phyloP scores from a whole-genome alignment of 2,113 vertebrate species.

The Excalfactoria chinensis region DNA sequence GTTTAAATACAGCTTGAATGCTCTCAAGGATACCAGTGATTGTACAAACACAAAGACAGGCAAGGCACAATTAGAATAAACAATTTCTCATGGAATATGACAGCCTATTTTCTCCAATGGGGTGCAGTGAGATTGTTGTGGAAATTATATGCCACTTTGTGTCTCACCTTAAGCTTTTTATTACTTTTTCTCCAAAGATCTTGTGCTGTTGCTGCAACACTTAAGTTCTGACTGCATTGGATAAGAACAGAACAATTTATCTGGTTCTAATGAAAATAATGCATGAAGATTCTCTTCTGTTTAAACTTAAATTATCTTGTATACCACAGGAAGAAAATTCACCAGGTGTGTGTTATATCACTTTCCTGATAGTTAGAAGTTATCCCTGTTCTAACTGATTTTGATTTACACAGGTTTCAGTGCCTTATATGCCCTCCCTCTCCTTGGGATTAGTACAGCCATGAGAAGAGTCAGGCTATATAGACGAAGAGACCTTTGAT shows the following conservation, averaged over 20 bases:
- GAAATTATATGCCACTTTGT: background rate
- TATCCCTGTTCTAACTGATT: background rate
- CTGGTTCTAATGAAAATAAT: background rate
- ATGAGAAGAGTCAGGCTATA: background rate
- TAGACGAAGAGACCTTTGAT: background rate
- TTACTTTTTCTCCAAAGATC: background rate
- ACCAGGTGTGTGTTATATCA: background rate
- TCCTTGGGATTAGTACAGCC: background rate
- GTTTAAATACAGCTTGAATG: background rate
- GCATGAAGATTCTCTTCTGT: background rate
- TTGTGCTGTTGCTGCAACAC: background rate
- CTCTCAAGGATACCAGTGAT: background rate
- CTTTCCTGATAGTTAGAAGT: background rate
- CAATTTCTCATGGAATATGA: background rate
- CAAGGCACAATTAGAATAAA: background rate
- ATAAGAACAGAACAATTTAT: background rate
- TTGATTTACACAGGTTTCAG: background rate
- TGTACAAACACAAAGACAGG: background rate
- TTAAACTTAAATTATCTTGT: background rate
- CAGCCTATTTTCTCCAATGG: background rate
- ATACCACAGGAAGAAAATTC: background rate
- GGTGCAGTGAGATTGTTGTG: background rate
- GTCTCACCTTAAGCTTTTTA: background rate
- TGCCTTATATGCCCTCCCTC: background rate
- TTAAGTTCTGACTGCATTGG: background rate